A percentile compares a stretch with the other conserved stretches of the same genome.
phyloP scores from a whole-genome alignment of 2,888 invertebrate genomes.

The Xestia rhomboidea region DNA sequence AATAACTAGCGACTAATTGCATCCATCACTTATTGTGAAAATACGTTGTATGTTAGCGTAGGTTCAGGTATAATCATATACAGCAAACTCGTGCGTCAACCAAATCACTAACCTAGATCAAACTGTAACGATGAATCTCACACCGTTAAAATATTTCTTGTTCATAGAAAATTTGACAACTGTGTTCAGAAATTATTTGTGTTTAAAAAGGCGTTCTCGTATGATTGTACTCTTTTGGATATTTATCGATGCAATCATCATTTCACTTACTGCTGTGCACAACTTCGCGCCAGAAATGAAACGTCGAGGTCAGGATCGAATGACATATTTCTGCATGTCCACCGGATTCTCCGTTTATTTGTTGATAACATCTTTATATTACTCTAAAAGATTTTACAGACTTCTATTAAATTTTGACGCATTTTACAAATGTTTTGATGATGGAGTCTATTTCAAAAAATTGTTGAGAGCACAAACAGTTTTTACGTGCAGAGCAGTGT shows the following conservation, averaged over 20 bases:
- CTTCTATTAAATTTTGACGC: constrained; percentile 52
- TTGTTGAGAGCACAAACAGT: constrained; percentile 43
- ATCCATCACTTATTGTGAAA: not conserved
- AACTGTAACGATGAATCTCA: constrained; percentile 46
- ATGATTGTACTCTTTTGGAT: constrained; percentile 41
- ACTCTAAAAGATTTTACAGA: constrained; percentile 43
- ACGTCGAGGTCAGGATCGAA: not conserved
- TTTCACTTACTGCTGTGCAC: not conserved
- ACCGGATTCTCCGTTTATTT: constrained; percentile 51
- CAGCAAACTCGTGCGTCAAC: not conserved
- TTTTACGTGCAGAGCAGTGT: constrained; percentile 11
- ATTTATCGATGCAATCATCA: constrained; percentile 12
- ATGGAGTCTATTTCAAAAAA: constrained; percentile 30
- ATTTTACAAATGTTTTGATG: constrained; percentile 34
- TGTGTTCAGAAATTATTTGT: constrained; percentile 65
- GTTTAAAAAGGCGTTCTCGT: constrained; percentile 41
- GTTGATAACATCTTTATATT: constrained; percentile 38
- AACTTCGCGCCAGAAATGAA: not conserved
- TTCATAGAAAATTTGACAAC: constrained; percentile 63
- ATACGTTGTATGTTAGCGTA: not conserved
- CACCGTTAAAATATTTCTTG: constrained; percentile 59
- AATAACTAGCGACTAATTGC: constrained; percentile 4
- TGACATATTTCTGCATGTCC: constrained; percentile 37
- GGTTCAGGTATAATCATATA: not conserved
- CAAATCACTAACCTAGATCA: not conserved